Evolutionary conservation across 1,140 invertebrate genomes (phyloP), one percentile per base, ranked within the genome.

Genomic region (Nasonia vitripennis): DNA sequence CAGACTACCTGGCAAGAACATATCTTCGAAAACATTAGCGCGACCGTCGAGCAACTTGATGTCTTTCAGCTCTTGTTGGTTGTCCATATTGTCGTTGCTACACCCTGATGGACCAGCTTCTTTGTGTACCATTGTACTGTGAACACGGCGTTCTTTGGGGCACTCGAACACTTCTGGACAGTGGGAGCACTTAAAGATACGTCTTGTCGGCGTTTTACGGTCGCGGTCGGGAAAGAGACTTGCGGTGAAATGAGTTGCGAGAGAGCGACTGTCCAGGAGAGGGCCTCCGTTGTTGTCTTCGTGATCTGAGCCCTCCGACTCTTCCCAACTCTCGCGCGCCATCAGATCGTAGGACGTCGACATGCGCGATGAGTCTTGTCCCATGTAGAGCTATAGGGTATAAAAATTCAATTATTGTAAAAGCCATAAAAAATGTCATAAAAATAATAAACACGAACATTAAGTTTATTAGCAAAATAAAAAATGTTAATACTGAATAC

Each of bases 321-420:
- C 94, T 85, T 94, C 94, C 95, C 95, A 96, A 86, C 94, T 95
- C 88, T 96, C 95, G 2, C 95, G 93, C 0, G 95, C 95, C 88
- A 96, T 94, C 12, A 96, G 89, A 88, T 96, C 95, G 88, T 96
- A 96, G 1, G 95, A 95, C 62, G 95, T 94, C 7, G 95, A 94
- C 81, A 95, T 94, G 7, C 92, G 91, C 20, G 95, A 94, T 34
- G 94, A 94, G 87, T 95, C 94, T 62, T 94, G 93, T 17, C 92
- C 92, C 90, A 93, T 91, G 87, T 95, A 95, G 86, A 95, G 92
- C 95, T 95, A 91, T 3, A 90, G 80, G 20, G n/a, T 62, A n/a
- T 7, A 62, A n/a, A 62, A n/a, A n/a, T 62, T 7, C 5, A 62
- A 17, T 62, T n/a, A 7, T n/a, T 62, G 20, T n/a, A 62, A 62